phyloP scores from a whole-genome alignment of 2,113 vertebrate species.

The Peromyscus polionotus region DNA sequence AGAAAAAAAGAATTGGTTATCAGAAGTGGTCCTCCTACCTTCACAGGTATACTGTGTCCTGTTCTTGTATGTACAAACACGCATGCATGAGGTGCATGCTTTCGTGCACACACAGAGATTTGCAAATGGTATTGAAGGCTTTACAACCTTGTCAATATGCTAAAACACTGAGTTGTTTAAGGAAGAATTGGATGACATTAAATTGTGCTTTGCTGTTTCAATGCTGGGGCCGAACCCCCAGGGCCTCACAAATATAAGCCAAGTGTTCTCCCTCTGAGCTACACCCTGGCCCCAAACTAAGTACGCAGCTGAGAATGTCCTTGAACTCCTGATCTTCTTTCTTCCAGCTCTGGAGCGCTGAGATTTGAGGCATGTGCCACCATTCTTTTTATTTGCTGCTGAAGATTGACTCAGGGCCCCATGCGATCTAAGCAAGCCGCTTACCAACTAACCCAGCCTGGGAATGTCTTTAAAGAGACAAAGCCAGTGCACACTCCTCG shows the following conservation, averaged over 20 bases:
- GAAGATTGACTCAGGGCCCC: neutral
- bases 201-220: neutral
- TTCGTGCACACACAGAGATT: neutral
- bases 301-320: neutral
- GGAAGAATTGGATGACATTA: neutral
- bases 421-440: neutral
- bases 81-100: neutral
- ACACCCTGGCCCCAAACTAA: neutral
- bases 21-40: neutral
- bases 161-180: neutral
- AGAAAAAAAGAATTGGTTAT: neutral
- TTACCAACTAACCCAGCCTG: neutral
- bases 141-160: neutral
- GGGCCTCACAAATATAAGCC: neutral
- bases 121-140: neutral
- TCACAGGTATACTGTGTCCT: neutral
- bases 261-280: neutral
- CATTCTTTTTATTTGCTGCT: neutral
- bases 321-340: neutral
- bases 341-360: neutral
- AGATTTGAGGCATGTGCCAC: neutral
- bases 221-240: neutral
- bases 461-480: neutral
- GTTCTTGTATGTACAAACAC: neutral
- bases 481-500: neutral